Evolutionary conservation across 2,888 invertebrate genomes (phyloP).

Genomic region (Leucophora obtusa): DNA sequence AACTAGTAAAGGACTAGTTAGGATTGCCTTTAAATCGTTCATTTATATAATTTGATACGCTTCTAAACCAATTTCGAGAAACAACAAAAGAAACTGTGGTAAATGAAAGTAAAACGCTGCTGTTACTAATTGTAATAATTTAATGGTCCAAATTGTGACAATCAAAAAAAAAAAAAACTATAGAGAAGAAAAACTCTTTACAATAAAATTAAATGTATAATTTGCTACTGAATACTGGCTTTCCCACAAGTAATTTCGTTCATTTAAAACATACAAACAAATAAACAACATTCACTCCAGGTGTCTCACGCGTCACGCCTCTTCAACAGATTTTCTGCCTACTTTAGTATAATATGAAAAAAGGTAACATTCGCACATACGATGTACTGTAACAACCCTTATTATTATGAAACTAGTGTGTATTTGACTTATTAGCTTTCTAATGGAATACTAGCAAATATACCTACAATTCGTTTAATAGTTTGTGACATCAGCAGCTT

Average conservation of each 20-base stretch:
- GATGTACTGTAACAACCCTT: conserved; percentile 43
- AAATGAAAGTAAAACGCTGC: conserved; percentile 47
- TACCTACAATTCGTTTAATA: conserved; percentile 46
- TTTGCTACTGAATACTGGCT: background rate
- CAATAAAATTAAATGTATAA: conserved; percentile 18
- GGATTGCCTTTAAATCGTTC: conserved; percentile 49
- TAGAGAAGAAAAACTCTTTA: background rate
- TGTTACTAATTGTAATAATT: conserved; percentile 70
- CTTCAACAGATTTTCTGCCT: conserved; percentile 66
- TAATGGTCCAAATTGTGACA: conserved; percentile 79
- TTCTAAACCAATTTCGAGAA: conserved; percentile 37
- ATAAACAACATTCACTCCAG: conserved; percentile 75
- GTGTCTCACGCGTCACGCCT: conserved; percentile 77
- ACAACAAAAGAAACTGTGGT: conserved; percentile 38
- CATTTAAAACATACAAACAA: conserved; percentile 23
- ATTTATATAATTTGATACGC: conserved; percentile 47
- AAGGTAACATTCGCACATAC: conserved; percentile 49
- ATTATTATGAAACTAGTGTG: conserved; percentile 45
- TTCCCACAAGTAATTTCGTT: conserved; percentile 39
- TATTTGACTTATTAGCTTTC: conserved; percentile 72
- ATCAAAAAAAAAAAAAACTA: conserved; percentile 59
- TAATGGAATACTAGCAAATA: conserved; percentile 58
- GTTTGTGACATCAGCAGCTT: conserved; percentile 43
- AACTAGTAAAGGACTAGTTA: conserved; percentile 47
- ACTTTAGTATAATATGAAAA: conserved; percentile 40